Evolutionary conservation across 2,888 invertebrate genomes (phyloP).

Genomic region (Siphlonurus alternatus): DNA sequence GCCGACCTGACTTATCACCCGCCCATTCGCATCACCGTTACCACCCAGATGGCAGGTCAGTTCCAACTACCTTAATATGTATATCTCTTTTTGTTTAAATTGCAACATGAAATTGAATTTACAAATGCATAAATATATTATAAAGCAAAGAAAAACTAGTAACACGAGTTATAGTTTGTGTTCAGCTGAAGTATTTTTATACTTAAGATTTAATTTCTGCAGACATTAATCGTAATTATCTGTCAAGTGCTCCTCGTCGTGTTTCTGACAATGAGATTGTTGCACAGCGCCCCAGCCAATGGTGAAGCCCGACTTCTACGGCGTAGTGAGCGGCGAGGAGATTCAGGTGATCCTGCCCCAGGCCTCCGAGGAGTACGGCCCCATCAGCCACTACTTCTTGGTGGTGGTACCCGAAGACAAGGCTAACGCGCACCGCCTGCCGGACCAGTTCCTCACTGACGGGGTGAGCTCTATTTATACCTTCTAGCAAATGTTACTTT

Average conservation of each 20-base stretch:
- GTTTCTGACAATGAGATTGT: background rate
- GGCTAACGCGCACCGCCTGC: slow-evolving; percentile 20
- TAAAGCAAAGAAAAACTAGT: no score
- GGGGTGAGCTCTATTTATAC: slow-evolving; percentile 19
- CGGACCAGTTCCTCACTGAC: slow-evolving; percentile 23
- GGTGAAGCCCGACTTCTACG: slow-evolving; percentile 26
- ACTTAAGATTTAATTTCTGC: background rate
- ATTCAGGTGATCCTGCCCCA: slow-evolving; percentile 24
- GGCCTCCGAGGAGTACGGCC: slow-evolving; percentile 37
- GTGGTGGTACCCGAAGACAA: slow-evolving; percentile 32
- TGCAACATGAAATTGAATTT: no score
- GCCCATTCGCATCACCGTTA: slow-evolving; percentile 26
- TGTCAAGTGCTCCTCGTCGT: background rate
- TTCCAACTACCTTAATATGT: no score
- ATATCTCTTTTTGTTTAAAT: no score
- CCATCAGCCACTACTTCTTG: slow-evolving; percentile 35
- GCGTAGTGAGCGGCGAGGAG: slow-evolving; percentile 16
- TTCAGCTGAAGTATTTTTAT: no score
- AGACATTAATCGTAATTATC: background rate
- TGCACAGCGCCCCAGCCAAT: slow-evolving; percentile 25
- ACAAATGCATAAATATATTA: no score
- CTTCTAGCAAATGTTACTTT: no score
- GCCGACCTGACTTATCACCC: slow-evolving; percentile 23
- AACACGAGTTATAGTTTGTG: no score
- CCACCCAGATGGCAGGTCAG: slow-evolving; percentile 26